Conservation (phyloP, 2,113 vertebrate species). For the Ciconia maguari region DNA sequence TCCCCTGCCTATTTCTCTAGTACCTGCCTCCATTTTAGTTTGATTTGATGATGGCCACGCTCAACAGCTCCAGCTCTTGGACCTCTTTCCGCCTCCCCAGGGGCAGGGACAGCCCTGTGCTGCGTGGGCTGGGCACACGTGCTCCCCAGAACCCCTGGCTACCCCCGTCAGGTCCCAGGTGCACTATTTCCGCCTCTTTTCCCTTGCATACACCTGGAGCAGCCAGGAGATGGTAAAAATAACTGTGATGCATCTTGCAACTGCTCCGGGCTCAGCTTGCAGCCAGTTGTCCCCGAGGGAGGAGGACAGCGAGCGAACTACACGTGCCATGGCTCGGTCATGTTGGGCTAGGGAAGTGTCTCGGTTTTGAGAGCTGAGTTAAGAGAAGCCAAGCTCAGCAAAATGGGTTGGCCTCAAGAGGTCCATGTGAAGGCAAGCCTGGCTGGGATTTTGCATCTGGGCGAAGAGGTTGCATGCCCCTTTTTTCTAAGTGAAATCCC, state of each 20-base stretch:
- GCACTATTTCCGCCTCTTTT: neutral
- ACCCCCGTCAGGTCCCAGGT: neutral
- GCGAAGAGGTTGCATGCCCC: fast-evolving
- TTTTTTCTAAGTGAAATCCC: neutral
- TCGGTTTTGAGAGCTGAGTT: neutral
- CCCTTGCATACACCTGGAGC: neutral
- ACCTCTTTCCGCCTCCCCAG: neutral
- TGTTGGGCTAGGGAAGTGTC: neutral
- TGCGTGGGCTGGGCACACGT: fast-evolving
- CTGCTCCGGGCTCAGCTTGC: neutral
- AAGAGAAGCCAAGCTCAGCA: neutral
- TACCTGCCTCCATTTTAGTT: neutral
- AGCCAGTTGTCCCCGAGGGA: neutral
- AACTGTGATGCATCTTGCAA: neutral
- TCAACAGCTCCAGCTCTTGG: neutral
- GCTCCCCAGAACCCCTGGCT: fast-evolving
- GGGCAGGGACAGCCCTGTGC: neutral
- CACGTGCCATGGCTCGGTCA: fast-evolving
- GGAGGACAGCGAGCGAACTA: neutral
- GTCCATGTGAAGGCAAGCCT: neutral
- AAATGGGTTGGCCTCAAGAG: fast-evolving
- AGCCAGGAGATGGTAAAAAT: constrained; percentile 26
- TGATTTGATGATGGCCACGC: neutral
- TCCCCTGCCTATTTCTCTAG: neutral
- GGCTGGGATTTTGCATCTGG: neutral